Evolutionary conservation across 2,113 vertebrate species (phyloP), one percentile per base, ranked within the genome.

Genomic region (Axis porcinus): DNA sequence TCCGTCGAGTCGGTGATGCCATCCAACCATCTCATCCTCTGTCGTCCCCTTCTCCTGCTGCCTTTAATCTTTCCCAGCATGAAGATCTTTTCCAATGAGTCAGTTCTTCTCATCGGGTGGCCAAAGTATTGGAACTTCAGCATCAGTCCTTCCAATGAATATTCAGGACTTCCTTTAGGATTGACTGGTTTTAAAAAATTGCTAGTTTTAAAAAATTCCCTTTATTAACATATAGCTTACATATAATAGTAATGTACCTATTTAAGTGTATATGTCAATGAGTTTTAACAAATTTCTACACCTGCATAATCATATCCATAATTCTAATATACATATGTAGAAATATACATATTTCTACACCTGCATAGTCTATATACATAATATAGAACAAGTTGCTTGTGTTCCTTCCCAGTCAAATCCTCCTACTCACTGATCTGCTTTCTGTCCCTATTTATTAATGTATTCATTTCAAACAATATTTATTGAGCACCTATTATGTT

Each of bases 201-300:
- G 4, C n/a, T 74, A 40, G 67, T 74, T 70, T 74, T 23, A 6
- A 40, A 82, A 62, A 82, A 89, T 33, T 79, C 47, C 10, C 50
- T 47, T 89, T 78, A 45, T 79, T 81, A 7, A 91, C 14, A 23
- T 95, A 55, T 70, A 81, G 87, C 45, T 88, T 78, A n/a, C 10
- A 83, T 45, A 47, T 5, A 64, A 30, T 54, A 81, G 50, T 76
- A 81, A 93, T n/a, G 30, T 1, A 40, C 15, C 14, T 47, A 64
- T 82, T 97, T 79, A 87, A 94, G 47, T 82, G 57, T 45, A 5
- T 54, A 81, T 67, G 12, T 76, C 82, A 64, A 33, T 55, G 45
- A 93, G 7, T 97, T 94, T 93, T 60, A 90, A 91, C 14, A 93
- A 64, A 74, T 81, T 36, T 74, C 74, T 21, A 58, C 5, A 76